Percentiles rank a stretch among this genome's conserved stretches.
Evolutionary conservation across 2,113 vertebrate genomes (phyloP).

Genomic region (Rafetus swinhoei): DNA sequence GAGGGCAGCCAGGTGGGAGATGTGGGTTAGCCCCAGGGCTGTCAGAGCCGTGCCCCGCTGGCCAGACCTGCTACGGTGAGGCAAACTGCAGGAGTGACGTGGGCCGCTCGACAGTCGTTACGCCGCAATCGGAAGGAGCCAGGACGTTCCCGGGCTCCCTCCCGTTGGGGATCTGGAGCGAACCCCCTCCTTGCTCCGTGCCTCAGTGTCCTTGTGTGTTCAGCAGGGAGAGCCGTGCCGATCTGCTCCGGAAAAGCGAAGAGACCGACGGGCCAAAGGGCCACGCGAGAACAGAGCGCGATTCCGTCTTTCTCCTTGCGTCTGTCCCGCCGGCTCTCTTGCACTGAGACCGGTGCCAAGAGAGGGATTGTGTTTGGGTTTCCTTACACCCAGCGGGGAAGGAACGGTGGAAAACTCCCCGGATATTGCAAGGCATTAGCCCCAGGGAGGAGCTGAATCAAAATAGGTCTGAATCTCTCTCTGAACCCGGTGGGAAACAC

Average conservation of each 20-base stretch:
- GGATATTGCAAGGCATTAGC: background rate
- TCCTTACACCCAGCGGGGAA: fast-evolving
- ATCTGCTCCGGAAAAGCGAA: background rate
- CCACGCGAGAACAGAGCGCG: background rate
- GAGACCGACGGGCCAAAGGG: background rate
- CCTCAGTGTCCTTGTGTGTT: background rate
- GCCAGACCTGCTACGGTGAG: background rate
- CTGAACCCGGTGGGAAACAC: background rate
- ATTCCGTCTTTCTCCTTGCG: background rate
- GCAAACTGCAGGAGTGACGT: background rate
- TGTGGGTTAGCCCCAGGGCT: background rate
- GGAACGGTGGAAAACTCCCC: background rate
- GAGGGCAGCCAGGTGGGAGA: conserved; percentile 48
- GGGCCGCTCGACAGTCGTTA: background rate
- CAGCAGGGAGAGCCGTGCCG: background rate
- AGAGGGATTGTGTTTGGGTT: background rate
- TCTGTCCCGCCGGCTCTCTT: too few relatives aligned
- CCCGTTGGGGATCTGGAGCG: background rate
- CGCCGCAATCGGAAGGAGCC: too few relatives aligned
- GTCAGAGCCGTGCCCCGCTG: too few relatives aligned
- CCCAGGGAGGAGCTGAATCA: background rate
- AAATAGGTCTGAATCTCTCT: fast-evolving
- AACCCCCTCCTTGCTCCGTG: background rate
- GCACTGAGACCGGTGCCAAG: background rate
- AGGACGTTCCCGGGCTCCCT: background rate